Evolutionary conservation across 1,140 invertebrate genomes (phyloP).

Genomic region (Psix sp.): DNA sequence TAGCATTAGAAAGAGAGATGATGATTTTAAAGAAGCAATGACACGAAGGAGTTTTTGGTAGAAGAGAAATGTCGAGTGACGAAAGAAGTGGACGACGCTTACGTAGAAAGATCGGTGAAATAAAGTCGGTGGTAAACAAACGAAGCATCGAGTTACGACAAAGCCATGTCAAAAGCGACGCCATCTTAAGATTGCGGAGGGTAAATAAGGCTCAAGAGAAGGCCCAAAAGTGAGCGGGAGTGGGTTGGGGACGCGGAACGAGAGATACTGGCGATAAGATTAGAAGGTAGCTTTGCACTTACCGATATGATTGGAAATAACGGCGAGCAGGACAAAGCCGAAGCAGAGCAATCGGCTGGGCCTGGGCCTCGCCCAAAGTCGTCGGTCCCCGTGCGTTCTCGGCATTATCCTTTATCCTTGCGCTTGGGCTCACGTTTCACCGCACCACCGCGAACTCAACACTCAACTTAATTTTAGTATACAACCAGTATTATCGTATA

Average conservation of each 20-base stretch:
- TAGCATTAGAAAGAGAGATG: no score
- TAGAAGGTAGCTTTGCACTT: background rate
- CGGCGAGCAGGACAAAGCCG: conserved; percentile 3
- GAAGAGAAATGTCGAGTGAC: background rate
- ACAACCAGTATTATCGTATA: no score
- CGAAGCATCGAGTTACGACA: background rate
- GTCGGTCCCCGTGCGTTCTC: conserved; percentile 21
- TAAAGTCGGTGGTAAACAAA: conserved; percentile 1
- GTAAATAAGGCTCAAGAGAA: conserved; percentile 11
- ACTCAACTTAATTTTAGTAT: no score
- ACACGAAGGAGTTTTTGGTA: background rate
- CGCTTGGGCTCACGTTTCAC: conserved; percentile 3
- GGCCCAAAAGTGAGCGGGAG: conserved; percentile 21
- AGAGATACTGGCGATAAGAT: conserved; percentile 9
- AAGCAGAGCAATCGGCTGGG: background rate
- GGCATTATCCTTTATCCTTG: conserved; percentile 27
- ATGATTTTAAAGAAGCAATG: no score
- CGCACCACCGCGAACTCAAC: no score
- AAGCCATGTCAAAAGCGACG: conserved; percentile 21
- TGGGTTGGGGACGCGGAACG: no score
- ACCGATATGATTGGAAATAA: conserved; percentile 1
- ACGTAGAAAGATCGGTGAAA: background rate
- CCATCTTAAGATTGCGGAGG: conserved; percentile 17
- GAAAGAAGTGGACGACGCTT: background rate
- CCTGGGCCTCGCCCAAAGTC: conserved; percentile 29